These are phyloP conservation scores for Hipparchia semele DNA, from an alignment of 2,888 invertebrate species.

Conservation along the genomic window DNA sequence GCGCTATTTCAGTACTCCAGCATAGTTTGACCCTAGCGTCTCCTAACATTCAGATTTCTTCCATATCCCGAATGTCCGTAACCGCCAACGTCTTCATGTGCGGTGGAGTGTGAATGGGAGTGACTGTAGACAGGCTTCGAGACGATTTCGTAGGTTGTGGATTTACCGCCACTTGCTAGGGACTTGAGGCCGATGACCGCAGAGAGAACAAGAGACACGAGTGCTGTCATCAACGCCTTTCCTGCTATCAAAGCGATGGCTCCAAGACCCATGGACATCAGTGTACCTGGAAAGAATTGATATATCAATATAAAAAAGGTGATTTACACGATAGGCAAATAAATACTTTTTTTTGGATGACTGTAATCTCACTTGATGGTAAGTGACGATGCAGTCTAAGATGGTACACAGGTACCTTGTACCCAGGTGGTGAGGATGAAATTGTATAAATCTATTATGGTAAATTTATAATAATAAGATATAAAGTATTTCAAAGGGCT, in stretches of 20 bases:
- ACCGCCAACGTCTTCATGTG: constrained; percentile 82
- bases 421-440: too few species aligned
- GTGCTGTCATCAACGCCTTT: constrained; percentile 91
- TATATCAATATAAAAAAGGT: not conserved
- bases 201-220: constrained; percentile 91
- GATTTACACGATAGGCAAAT: too few species aligned
- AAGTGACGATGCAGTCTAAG: too few species aligned
- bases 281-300: constrained; percentile 78
- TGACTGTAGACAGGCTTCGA: constrained; percentile 91
- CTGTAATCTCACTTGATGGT: too few species aligned
- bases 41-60: constrained; percentile 60
- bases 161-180: constrained; percentile 86
- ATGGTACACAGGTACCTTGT: too few species aligned
- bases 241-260: constrained; percentile 91
- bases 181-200: constrained; percentile 90
- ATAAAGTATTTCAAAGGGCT: too few species aligned
- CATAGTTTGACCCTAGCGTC: constrained; percentile 48
- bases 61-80: constrained; percentile 83
- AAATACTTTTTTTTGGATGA: too few species aligned
- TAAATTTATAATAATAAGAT: too few species aligned
- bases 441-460: too few species aligned
- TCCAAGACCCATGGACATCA: constrained; percentile 89
- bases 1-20: not conserved
- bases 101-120: constrained; percentile 83
- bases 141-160: constrained; percentile 92